Percentiles rank a stretch among this genome's conserved stretches.
Evolutionary conservation across 1,140 invertebrate genomes (phyloP).

Genomic region (Heliconius eleuchia): DNA sequence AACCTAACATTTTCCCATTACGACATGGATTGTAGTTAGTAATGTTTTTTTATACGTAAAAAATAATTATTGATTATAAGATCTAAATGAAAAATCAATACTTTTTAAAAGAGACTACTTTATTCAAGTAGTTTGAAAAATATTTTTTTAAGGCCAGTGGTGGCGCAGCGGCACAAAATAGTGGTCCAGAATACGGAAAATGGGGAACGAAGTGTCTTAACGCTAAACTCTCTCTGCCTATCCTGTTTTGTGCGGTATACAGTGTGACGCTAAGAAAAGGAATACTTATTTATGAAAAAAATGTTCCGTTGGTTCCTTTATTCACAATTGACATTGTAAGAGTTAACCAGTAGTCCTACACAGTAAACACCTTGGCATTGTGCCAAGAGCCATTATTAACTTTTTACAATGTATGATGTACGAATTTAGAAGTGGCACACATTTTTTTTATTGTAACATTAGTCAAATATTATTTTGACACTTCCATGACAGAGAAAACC

Average conservation of each 20-base stretch:
- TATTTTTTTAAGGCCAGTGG: too few relatives aligned
- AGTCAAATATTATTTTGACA: too few relatives aligned
- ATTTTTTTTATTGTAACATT: not conserved
- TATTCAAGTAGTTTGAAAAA: too few relatives aligned
- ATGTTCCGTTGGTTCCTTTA: not conserved
- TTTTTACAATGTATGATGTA: not conserved
- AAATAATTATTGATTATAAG: not conserved
- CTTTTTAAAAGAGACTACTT: too few relatives aligned
- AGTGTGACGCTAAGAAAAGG: too few relatives aligned
- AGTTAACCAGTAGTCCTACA: not conserved
- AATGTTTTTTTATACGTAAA: not conserved
- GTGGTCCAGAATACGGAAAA: too few relatives aligned
- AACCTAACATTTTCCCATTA: not conserved
- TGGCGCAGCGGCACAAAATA: too few relatives aligned
- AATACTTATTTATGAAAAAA: not conserved
- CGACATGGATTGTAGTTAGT: not conserved
- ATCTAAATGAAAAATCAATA: too few relatives aligned
- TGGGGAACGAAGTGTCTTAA: too few relatives aligned
- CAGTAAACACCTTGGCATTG: not conserved
- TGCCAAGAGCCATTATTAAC: constrained; percentile 2
- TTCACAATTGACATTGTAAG: not conserved
- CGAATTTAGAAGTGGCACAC: not conserved
- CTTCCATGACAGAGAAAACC: too few relatives aligned
- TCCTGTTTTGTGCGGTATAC: too few relatives aligned
- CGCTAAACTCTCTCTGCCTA: too few relatives aligned